A percentile compares a stretch with the other conserved stretches of the same genome.
These are phyloP conservation scores for Apostichopus japonicus DNA, from an alignment of 35 echinoderm and acorn worm genomes.

Conservation along the genomic window DNA sequence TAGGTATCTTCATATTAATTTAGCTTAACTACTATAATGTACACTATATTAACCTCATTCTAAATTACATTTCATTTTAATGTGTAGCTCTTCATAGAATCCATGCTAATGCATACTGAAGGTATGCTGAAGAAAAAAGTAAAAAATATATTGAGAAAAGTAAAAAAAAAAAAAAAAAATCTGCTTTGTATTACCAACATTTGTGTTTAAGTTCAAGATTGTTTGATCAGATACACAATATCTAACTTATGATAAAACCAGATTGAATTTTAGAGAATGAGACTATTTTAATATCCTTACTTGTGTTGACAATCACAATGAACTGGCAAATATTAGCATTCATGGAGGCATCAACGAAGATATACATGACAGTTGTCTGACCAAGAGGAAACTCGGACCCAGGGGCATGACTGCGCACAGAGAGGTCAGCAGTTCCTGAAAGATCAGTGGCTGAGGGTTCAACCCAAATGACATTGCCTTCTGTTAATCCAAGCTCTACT, in stretches of 20 bases:
- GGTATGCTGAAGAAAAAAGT: neutral
- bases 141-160: neutral
- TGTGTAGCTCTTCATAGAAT: no score
- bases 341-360: conserved; percentile 38
- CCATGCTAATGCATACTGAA: no score
- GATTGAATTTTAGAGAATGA: neutral
- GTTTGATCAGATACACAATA: neutral
- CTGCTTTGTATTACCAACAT: neutral
- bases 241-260: neutral
- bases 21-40: no score
- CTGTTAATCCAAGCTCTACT: no score
- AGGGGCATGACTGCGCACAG: neutral
- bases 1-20: no score
- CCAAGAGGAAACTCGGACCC: conserved; percentile 9
- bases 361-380: conserved; percentile 33
- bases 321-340: conserved; percentile 33
- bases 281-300: neutral
- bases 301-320: conserved; percentile 22
- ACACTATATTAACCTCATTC: no score
- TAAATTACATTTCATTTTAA: no score
- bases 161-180: neutral
- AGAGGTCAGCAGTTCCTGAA: neutral
- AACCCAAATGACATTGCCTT: neutral
- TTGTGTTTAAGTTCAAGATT: neutral
- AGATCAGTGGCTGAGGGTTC: conserved; percentile 24